Conservation (phyloP, 2,797 vertebrate genomes). For the Coendou prehensilis region DNA sequence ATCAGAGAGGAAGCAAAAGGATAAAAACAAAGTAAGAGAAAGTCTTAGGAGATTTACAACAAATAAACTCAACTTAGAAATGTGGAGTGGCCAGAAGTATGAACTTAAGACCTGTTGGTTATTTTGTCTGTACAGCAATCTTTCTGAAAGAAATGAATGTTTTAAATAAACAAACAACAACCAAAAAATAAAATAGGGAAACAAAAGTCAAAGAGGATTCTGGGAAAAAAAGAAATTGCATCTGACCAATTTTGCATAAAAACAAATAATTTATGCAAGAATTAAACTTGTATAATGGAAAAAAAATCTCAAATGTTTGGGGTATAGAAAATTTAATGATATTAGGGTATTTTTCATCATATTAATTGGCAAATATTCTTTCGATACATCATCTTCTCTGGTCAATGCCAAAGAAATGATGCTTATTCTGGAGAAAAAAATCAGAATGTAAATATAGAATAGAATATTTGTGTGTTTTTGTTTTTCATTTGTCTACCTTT, state of each 20-base stretch:
- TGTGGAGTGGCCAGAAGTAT: not conserved
- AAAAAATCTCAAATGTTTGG: not conserved
- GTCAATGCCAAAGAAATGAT: slow-evolving; percentile 59
- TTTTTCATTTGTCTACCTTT: not conserved
- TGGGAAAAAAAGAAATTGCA: not conserved
- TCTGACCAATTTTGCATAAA: not conserved
- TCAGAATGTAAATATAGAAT: slow-evolving; percentile 47
- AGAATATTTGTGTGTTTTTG: slow-evolving; percentile 35
- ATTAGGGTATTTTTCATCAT: slow-evolving; percentile 30
- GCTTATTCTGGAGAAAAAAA: slow-evolving; percentile 49
- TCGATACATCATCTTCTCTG: not conserved
- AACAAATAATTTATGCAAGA: slow-evolving; percentile 35
- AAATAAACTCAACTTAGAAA: slow-evolving; percentile 60
- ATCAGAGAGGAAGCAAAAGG: slow-evolving; percentile 29
- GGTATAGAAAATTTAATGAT: not conserved
- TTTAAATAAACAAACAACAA: slow-evolving; percentile 12
- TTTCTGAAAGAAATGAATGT: slow-evolving; percentile 47
- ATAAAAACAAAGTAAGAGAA: slow-evolving; percentile 15
- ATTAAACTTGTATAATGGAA: slow-evolving; percentile 10
- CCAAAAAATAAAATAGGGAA: not conserved
- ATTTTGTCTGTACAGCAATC: not conserved
- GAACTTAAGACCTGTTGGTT: not conserved
- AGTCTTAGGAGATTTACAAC: slow-evolving; percentile 33
- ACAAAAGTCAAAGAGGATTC: slow-evolving; percentile 26
- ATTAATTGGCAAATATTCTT: slow-evolving; percentile 38